Base-by-base conservation (phyloP, 1,140 invertebrate genomes). In the Drosophila asahinai region DNA sequence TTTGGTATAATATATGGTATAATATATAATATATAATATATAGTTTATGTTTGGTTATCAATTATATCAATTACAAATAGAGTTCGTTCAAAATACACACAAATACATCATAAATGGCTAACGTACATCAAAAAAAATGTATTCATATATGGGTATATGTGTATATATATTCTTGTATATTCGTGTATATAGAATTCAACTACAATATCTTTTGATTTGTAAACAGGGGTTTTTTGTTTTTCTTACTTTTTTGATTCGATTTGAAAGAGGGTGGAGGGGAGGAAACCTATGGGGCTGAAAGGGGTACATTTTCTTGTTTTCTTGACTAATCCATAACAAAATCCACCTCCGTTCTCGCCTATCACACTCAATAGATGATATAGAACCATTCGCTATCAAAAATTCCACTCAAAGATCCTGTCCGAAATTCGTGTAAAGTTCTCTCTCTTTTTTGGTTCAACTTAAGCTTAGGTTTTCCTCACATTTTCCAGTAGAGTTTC, bases 381-480 rank as follows among this genome's bases (percentile, higher is more conserved):
- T 42, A 49, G 40, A 45, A 45, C 38, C 62, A 63, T 19, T 40
- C 36, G 19, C 54, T 40, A 38, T 55, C 33, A 36, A 48, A 72
- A 45, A 45, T 62, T 22, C 48, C 51, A 38, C 43, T 54, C 11
- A 75, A 54, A 36, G n/a, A 25, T 40, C 27, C 15, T 54, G 22
- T 27, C 55, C 54, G 36, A 77, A 77, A 76, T 67, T 76, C 48
- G 54, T 76, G 47, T 48, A 75, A 64, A 63, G 45, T 36, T 76
- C 55, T 22, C 30, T 11, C 2, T 30, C 30, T 33, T 33, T 42
- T 7, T 58, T 36, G 19, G 19, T 22, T 22, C 3, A 49, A 42
- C 64, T 71, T 33, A 67, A 55, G 49, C 47, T 7, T 57, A n/a
- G 54, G 36, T 57, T 6, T 22, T 57, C 33, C 54, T 19, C 54